Percentiles rank a stretch among this genome's conserved stretches.
These are phyloP conservation scores for Platycheirus albimanus DNA, from an alignment of 2,888 invertebrate species.

Conservation along the genomic window DNA sequence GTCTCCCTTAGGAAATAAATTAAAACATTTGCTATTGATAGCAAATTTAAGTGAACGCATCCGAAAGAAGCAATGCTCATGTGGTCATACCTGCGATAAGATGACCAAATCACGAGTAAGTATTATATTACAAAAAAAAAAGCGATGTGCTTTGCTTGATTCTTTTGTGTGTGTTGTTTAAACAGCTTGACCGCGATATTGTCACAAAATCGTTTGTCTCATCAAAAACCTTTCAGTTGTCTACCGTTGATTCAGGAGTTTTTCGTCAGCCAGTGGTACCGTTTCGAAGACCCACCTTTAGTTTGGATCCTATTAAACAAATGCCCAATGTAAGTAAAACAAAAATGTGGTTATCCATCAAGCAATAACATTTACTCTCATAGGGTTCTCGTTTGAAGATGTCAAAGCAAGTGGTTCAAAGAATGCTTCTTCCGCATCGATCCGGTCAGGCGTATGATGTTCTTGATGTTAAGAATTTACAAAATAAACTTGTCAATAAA, in stretches of 20 bases:
- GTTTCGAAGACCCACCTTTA: constrained; percentile 78
- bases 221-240: constrained; percentile 76
- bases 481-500: constrained; percentile 76
- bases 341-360: neutral
- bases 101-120: constrained; percentile 77
- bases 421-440: constrained; percentile 87
- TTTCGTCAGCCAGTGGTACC: constrained; percentile 80
- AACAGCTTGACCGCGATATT: constrained; percentile 77
- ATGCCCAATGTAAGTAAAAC: constrained; percentile 77
- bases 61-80: constrained; percentile 80
- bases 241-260: constrained; percentile 70
- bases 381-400: constrained; percentile 80
- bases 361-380: neutral
- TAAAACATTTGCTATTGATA: constrained; percentile 81
- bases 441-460: constrained; percentile 77
- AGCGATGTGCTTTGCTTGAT: constrained; percentile 8
- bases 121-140: no score
- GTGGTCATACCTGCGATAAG: constrained; percentile 81
- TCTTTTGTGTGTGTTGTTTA: constrained; percentile 18
- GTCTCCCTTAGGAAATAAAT: constrained; percentile 79
- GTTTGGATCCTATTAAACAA: constrained; percentile 79
- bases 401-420: constrained; percentile 87
- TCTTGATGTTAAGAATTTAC: constrained; percentile 77
- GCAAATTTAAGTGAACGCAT: constrained; percentile 82
- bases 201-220: constrained; percentile 77